These are phyloP conservation scores for Heliocidaris tuberculata DNA, from an alignment of 35 echinoderm and acorn worm species.

Conservation along the genomic window DNA sequence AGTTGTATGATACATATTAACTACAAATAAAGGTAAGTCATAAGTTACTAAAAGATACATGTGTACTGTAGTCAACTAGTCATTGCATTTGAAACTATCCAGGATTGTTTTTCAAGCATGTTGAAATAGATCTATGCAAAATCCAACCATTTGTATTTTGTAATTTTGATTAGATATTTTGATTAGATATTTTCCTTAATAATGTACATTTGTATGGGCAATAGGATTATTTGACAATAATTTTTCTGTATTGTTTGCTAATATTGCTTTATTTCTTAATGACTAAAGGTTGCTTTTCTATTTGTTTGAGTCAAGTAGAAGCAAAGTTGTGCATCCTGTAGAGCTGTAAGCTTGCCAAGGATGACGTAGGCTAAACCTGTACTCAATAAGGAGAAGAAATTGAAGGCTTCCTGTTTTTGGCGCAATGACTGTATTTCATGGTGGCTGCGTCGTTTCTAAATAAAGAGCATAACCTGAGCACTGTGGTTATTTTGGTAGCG, in stretches of 20 bases:
- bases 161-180: background rate
- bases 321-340: background rate
- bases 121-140: too few species aligned
- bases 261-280: background rate
- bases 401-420: conserved; percentile 35
- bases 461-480: background rate
- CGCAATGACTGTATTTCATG: conserved; percentile 25
- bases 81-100: too few species aligned
- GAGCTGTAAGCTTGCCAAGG: background rate
- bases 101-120: too few species aligned
- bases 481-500: conserved; percentile 21
- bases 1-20: too few species aligned
- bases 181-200: background rate
- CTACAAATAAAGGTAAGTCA: too few species aligned
- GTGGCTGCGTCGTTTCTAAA: conserved; percentile 22
- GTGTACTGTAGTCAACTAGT: too few species aligned
- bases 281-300: background rate
- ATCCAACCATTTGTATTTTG: too few species aligned
- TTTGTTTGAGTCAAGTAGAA: background rate
- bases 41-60: too few species aligned
- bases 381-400: conserved; percentile 11
- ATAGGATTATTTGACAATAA: too few species aligned
- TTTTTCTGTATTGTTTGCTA: too few species aligned
- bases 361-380: background rate
- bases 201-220: background rate